Conservation (phyloP, 2,113 vertebrate species). For the Alectura lathami region DNA sequence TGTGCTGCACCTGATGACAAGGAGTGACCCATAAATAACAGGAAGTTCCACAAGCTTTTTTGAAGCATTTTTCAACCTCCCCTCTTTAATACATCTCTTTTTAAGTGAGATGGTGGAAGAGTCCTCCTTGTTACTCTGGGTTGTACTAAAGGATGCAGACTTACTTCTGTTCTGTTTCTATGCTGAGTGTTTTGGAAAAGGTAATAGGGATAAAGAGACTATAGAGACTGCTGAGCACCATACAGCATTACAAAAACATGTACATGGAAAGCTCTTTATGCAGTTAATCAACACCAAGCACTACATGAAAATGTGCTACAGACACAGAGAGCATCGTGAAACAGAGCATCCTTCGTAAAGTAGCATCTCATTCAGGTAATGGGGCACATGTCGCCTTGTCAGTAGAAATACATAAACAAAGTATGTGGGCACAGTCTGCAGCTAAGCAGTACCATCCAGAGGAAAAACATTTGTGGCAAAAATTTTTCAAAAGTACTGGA, state of each 20-base stretch:
- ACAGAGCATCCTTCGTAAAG: not conserved
- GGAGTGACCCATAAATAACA: not conserved
- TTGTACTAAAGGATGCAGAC: not conserved
- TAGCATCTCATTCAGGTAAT: not conserved
- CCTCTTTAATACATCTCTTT: not conserved
- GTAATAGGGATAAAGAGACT: not conserved
- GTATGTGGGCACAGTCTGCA: not conserved
- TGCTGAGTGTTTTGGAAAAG: not conserved
- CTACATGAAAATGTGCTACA: not conserved
- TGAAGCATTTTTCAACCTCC: not conserved
- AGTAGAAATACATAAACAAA: not conserved
- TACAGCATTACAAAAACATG: not conserved
- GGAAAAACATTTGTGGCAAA: not conserved
- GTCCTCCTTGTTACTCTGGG: not conserved
- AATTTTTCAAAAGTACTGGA: not conserved
- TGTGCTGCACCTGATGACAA: not conserved
- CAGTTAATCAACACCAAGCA: not conserved
- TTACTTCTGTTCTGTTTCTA: not conserved
- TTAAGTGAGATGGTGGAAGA: not conserved
- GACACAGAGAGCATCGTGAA: not conserved
- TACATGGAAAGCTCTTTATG: not conserved
- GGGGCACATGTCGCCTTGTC: not conserved
- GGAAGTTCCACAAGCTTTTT: not conserved
- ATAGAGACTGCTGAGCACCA: not conserved
- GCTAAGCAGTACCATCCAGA: not conserved